Base-by-base conservation (phyloP, 2,113 vertebrate species). In the Acrocephalus arundinaceus region DNA sequence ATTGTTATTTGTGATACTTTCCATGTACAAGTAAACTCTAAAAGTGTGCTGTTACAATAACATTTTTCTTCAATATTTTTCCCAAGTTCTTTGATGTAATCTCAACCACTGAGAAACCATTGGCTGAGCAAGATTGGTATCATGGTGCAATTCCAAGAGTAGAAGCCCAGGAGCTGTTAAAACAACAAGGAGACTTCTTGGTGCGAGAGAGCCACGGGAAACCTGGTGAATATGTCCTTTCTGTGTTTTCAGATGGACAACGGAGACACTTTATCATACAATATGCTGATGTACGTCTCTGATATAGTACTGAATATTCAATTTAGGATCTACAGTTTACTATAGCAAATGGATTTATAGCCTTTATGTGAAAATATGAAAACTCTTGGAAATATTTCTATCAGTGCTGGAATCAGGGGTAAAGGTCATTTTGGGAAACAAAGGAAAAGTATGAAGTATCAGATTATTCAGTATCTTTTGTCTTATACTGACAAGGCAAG, bases 181-280 rank as follows among this genome's bases (percentile, higher is more conserved):
- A 98, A 94, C 98, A 99, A 74, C 99, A 99, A 97, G 99, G 99
- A 89, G 99, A 99, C 98, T 99, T 99, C 97, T 97, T 99, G 96
- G 99, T 99, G 89, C 98, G 99, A 83, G 99, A 99, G 96, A 99
- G 99, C 95, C 99, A 99, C 77, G 99, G 99, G 71, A 99, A 99
- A 97, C 99, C 99, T 39, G 99, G 99, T 96, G 99, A 99, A 98
- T 99, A 99, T 96, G 99, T 99, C 94, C 98, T 99, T 97, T 99
- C 99, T 55, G 99, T 99, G 94, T 99, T 98, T 97, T 99, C 99
- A 88, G 99, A 99, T 72, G 98, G 98, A 85, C 99, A 99, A 96
- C 97, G 99, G 90, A 98, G 99, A 81, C 99, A 99, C 98, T 99
- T 99, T 98, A 99, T 99, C 98, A 99, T 99, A 98, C 99, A 99